Conservation (phyloP, 92 coral and sea anemone species). For the Diadumene lineata region DNA sequence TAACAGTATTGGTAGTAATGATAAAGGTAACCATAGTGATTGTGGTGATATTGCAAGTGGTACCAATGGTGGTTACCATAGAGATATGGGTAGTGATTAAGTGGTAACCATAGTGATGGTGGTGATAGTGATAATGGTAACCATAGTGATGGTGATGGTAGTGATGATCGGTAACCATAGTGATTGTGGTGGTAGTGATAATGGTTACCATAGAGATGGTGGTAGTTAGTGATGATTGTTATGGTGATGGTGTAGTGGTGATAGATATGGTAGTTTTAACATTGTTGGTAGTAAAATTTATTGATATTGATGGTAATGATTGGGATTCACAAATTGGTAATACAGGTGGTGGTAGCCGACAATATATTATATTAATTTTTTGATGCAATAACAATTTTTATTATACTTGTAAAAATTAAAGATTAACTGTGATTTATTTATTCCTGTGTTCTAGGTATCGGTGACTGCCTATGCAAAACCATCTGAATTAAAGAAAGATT, state of each 20-base stretch:
- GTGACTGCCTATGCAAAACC: constrained; percentile 95
- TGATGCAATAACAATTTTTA: too few species aligned
- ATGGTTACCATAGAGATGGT: neutral
- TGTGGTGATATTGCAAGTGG: neutral
- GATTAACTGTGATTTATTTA: too few species aligned
- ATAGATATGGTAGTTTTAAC: neutral
- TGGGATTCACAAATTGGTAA: too few species aligned
- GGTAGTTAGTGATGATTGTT: neutral
- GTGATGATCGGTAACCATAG: neutral
- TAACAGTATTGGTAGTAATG: neutral
- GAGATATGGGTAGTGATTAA: neutral
- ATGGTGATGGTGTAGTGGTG: neutral
- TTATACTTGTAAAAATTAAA: too few species aligned
- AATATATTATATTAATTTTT: too few species aligned
- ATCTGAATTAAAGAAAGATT: constrained; percentile 94
- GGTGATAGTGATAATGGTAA: neutral
- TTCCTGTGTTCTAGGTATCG: constrained; percentile 67
- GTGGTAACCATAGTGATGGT: neutral
- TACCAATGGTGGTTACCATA: neutral
- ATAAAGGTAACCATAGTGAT: neutral
- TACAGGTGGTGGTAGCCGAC: too few species aligned
- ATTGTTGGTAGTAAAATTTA: neutral
- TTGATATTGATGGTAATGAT: too few species aligned
- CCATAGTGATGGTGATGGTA: neutral
- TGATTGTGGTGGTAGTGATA: neutral